These are phyloP conservation scores for Blera fallax DNA, from an alignment of 2,888 invertebrate genomes.

Conservation along the genomic window DNA sequence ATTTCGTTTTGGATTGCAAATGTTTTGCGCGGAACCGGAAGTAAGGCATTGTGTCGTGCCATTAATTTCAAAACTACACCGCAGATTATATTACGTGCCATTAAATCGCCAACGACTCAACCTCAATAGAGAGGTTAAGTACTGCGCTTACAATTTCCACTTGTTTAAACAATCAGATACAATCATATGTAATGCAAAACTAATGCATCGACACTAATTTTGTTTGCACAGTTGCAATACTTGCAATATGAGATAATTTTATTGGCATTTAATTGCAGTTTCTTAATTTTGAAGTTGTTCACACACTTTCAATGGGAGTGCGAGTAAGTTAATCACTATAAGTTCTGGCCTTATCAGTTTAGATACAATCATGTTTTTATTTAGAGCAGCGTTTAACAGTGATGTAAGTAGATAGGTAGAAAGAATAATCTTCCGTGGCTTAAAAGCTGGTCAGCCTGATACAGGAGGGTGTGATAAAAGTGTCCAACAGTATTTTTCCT, in stretches of 20 bases:
- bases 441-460: too few relatives aligned
- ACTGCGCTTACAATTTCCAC: neutral
- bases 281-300: neutral
- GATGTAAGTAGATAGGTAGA: neutral
- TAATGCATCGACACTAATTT: neutral
- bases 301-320: neutral
- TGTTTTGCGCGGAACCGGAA: too few relatives aligned
- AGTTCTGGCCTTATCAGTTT: neutral
- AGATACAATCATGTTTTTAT: too few relatives aligned
- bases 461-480: too few relatives aligned
- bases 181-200: neutral
- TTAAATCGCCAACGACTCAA: too few relatives aligned
- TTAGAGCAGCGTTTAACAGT: too few relatives aligned
- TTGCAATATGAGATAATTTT: neutral
- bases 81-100: too few relatives aligned
- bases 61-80: too few relatives aligned
- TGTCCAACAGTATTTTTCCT: too few relatives aligned
- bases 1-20: too few relatives aligned
- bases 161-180: neutral
- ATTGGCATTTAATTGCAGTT: neutral
- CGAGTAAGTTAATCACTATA: neutral
- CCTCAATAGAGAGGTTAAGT: too few relatives aligned
- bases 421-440: neutral
- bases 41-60: too few relatives aligned
- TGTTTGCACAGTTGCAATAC: neutral